Percentiles rank a stretch among this genome's conserved stretches.
These are phyloP conservation scores for Tipula unca DNA, from an alignment of 2,888 invertebrate species.

Conservation along the genomic window DNA sequence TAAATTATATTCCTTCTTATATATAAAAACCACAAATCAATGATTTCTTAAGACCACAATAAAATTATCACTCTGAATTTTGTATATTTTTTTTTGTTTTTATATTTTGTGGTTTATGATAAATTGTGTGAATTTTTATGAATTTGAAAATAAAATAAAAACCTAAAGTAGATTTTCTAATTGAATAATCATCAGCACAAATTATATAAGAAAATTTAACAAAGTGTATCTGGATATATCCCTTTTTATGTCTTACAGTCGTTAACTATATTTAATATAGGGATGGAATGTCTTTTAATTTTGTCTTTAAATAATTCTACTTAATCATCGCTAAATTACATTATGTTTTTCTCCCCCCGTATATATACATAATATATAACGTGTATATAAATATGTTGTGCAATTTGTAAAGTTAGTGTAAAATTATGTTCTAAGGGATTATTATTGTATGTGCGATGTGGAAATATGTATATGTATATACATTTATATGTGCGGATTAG, in stretches of 20 bases:
- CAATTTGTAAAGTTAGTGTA: not conserved
- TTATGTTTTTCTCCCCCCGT: not conserved
- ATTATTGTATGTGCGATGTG: not conserved
- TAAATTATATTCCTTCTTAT: not conserved
- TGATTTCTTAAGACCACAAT: not conserved
- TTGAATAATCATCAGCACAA: not conserved
- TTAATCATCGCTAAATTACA: slow-evolving; percentile 17
- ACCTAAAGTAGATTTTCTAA: not conserved
- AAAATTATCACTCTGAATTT: not conserved
- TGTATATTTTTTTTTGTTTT: not conserved
- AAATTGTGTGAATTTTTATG: slow-evolving; percentile 1
- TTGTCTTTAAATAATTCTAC: slow-evolving; percentile 1
- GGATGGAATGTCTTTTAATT: slow-evolving; percentile 15
- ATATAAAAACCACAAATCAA: slow-evolving; percentile 14
- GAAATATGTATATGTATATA: not conserved
- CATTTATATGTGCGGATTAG: not conserved
- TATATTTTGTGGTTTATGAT: not conserved
- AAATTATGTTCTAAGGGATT: not conserved
- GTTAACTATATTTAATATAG: not conserved
- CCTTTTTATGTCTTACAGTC: not conserved
- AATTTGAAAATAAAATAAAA: not conserved
- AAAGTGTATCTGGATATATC: no score
- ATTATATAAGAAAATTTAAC: not conserved
- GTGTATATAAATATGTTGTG: not conserved
- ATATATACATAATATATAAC: not conserved